Percentiles rank a stretch among this genome's conserved stretches.
phyloP scores from a whole-genome alignment of 1,140 invertebrate species.

The Hylaeus volcanicus region DNA sequence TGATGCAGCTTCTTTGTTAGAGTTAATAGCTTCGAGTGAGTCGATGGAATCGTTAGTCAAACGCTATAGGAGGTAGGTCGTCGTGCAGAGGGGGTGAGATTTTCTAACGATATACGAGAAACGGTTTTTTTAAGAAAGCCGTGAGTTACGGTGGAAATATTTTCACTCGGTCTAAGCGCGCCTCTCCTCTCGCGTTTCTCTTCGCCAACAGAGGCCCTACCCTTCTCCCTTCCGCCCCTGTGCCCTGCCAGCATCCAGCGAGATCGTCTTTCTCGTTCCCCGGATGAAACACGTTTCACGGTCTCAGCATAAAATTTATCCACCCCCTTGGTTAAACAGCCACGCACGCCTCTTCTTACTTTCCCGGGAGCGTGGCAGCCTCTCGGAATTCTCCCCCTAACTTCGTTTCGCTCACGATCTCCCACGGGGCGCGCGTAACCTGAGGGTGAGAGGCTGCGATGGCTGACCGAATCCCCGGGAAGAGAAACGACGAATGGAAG shows the following conservation, averaged over 20 bases:
- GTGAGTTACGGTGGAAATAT: conserved; percentile 73
- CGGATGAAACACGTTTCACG: conserved; percentile 74
- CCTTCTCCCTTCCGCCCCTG: conserved; percentile 22
- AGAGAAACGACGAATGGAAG: background rate
- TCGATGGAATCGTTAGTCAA: too few species aligned
- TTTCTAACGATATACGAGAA: conserved; percentile 67
- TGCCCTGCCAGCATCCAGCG: conserved; percentile 31
- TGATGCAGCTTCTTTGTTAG: too few species aligned
- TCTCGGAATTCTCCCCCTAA: conserved; percentile 46
- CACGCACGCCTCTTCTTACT: conserved; percentile 71
- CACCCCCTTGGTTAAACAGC: conserved; percentile 77
- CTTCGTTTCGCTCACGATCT: conserved; percentile 59
- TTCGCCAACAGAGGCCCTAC: conserved; percentile 49
- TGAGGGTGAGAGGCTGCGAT: background rate
- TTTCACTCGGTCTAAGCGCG: conserved; percentile 68
- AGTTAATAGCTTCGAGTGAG: too few species aligned
- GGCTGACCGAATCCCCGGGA: conserved; percentile 24
- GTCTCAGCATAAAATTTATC: conserved; percentile 77
- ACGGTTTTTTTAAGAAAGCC: conserved; percentile 69
- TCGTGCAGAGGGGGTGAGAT: conserved; percentile 39
- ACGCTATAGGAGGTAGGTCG: too few species aligned
- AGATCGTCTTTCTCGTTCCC: conserved; percentile 63
- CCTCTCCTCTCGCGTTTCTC: conserved; percentile 58
- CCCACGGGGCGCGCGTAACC: conserved; percentile 44
- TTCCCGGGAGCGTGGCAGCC: conserved; percentile 47